Percentiles rank a stretch among this genome's conserved stretches.
phyloP scores from a whole-genome alignment of 2,888 invertebrate genomes.

The Cheilosia vulpina region DNA sequence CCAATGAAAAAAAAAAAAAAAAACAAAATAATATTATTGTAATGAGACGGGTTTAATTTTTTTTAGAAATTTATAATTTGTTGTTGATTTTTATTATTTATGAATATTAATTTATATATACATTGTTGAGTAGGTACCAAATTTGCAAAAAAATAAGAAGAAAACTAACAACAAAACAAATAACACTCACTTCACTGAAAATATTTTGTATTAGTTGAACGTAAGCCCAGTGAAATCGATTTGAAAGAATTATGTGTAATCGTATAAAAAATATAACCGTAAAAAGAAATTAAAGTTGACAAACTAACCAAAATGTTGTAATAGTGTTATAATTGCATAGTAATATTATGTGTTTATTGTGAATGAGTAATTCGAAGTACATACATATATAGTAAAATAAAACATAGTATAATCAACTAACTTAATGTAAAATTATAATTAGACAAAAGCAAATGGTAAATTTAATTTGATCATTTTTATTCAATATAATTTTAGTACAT shows the following conservation, averaged over 20 bases:
- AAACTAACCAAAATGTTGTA: slow-evolving; percentile 74
- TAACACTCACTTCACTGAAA: slow-evolving; percentile 53
- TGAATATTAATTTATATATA: slow-evolving; percentile 51
- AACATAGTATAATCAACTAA: slow-evolving; percentile 53
- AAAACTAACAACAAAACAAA: not conserved
- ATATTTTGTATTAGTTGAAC: slow-evolving; percentile 19
- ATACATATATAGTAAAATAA: slow-evolving; percentile 48
- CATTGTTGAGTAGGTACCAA: slow-evolving; percentile 48
- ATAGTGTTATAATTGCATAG: slow-evolving; percentile 64
- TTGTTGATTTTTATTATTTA: slow-evolving; percentile 59
- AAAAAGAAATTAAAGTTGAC: slow-evolving; percentile 49
- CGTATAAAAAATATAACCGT: slow-evolving; percentile 50
- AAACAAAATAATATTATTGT: slow-evolving; percentile 21
- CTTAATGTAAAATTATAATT: slow-evolving; percentile 58
- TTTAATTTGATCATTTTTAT: slow-evolving; percentile 61
- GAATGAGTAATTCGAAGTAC: slow-evolving; percentile 20
- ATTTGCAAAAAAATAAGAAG: slow-evolving; percentile 25
- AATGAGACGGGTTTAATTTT: slow-evolving; percentile 44
- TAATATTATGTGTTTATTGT: slow-evolving; percentile 58
- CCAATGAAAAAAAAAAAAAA: slow-evolving; percentile 47
- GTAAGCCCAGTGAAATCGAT: slow-evolving; percentile 43
- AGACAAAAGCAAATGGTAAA: slow-evolving; percentile 59
- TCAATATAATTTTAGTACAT: slow-evolving; percentile 37
- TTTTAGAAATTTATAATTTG: slow-evolving; percentile 65
- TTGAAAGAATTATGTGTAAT: slow-evolving; percentile 18